Evolutionary conservation across 2,888 invertebrate genomes (phyloP), one percentile per base, ranked within the genome.

Genomic region (Ochropacha duplaris): DNA sequence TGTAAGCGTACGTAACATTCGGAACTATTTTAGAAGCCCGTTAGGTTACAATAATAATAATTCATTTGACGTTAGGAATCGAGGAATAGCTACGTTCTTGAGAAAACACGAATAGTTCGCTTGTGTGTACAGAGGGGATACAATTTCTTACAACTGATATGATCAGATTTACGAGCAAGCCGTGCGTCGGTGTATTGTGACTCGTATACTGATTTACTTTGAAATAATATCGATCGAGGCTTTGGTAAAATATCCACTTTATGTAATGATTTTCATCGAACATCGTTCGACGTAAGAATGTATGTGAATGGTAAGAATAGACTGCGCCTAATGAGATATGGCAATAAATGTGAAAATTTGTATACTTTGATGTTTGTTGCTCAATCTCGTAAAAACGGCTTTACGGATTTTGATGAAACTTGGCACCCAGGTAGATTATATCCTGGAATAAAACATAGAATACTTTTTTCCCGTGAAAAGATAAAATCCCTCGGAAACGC

Each of bases 101-200:
- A 50, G 50, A 50, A 26, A 22, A 24, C 50, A 50, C n/a, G 24
- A 26, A 24, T 24, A 50, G 50, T 22, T n/a, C 4, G 14, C 50
- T 50, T 14, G 22, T 24, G n/a, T 50, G 26, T 50, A 26, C 22
- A 50, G 28, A 26, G 11, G 26, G 16, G 28, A 28, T 28, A 28
- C 51, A 26, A 51, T 51, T 51, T 51, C 51, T 28, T 14, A 28
- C 19, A 50, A 50, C 26, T 51, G 51, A 51, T 51, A 51, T 24
- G 16, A 51, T 51, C 51, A 28, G 51, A 51, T 51, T 51, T 51
- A 51, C 19, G 51, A 51, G 51, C 28, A 16, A 51, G 51, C 24
- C 51, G 51, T 51, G 28, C 28, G 28, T 44, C 9, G 5, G 28
- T 24, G 14, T 8, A 24, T 34, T 51, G 16, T 24, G 28, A n/a